Percentiles rank a stretch among this genome's conserved stretches.
Evolutionary conservation across 2,113 vertebrate genomes (phyloP).

Genomic region (Nesospiza acunhae): DNA sequence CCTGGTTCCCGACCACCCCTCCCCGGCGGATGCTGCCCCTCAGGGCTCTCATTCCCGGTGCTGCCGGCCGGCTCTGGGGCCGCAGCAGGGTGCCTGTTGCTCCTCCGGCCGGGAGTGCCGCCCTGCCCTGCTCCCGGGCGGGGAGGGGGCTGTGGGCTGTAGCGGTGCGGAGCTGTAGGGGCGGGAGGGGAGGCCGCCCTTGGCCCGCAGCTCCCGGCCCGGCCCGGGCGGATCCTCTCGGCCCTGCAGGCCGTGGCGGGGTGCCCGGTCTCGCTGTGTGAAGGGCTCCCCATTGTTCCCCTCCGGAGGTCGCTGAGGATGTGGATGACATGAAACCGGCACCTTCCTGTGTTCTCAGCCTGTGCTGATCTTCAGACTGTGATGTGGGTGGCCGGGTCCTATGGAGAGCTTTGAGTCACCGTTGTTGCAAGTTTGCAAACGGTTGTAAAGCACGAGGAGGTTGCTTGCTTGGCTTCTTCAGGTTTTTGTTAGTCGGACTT

Average conservation of each 20-base stretch:
- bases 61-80: not conserved
- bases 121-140: not conserved
- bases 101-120: not conserved
- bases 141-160: no score
- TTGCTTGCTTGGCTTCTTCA: not conserved
- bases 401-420: not conserved
- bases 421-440: not conserved
- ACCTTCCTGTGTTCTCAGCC: not conserved
- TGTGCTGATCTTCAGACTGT: not conserved
- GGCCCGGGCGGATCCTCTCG: not conserved
- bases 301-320: not conserved
- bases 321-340: not conserved
- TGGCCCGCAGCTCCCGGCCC: not conserved
- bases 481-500: not conserved
- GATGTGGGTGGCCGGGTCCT: not conserved
- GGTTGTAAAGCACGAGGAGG: not conserved
- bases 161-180: not conserved
- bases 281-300: not conserved
- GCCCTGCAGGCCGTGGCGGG: not conserved
- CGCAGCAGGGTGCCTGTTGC: constrained; percentile 14
- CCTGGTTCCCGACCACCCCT: not conserved
- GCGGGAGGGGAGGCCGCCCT: not conserved
- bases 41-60: not conserved
- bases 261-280: not conserved
- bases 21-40: no score